A percentile compares a stretch with the other conserved stretches of the same genome.
Conservation (phyloP, 2,113 vertebrate species). For the Phrynosoma platyrhinos region DNA sequence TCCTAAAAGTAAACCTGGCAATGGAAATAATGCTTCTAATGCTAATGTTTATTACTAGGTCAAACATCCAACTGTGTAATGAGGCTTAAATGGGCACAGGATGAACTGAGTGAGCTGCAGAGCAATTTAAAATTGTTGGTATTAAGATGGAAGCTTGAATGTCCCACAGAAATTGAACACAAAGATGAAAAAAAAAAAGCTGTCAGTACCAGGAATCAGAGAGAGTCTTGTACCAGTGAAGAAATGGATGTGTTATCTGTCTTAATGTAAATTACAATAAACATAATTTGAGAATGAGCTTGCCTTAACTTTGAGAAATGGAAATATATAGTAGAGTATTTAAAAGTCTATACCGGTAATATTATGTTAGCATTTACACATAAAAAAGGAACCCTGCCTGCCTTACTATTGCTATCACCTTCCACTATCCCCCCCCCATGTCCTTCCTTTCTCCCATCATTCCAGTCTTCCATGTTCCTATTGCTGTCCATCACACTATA, state of each 20-base stretch:
- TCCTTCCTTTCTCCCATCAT: background rate
- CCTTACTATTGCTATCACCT: no score
- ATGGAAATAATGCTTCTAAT: background rate
- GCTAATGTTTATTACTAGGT: background rate
- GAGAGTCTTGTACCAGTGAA: background rate
- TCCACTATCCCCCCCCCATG: no score
- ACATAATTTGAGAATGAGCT: background rate
- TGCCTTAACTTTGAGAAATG: background rate
- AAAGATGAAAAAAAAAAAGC: background rate
- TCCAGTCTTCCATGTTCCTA: background rate
- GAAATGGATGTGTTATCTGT: background rate
- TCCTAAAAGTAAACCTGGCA: background rate
- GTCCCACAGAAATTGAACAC: background rate
- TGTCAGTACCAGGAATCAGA: background rate
- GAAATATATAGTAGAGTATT: background rate
- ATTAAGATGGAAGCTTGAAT: background rate
- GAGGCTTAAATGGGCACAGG: background rate
- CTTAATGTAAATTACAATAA: background rate
- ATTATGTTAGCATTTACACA: background rate
- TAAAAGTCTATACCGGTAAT: background rate
- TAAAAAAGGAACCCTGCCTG: background rate
- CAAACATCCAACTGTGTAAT: background rate
- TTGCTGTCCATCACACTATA: background rate
- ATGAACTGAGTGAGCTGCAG: no score
- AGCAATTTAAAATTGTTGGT: background rate